Percentiles rank a stretch among this genome's conserved stretches.
Conservation (phyloP, 2,113 vertebrate species). For the Vidua chalybeata region DNA sequence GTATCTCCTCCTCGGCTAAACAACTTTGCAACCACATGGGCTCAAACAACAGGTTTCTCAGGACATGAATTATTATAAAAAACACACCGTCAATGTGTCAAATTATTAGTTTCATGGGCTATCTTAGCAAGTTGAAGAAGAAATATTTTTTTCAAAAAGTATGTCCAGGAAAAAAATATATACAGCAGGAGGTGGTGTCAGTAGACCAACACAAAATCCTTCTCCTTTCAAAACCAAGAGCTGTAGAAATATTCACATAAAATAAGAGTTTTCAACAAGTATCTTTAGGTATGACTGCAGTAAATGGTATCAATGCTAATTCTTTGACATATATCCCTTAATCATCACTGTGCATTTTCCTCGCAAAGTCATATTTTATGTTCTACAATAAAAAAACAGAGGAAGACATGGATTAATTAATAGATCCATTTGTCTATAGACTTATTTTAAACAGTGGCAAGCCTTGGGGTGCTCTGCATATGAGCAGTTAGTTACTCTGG, state of each 20-base stretch:
- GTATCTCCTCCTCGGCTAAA: not conserved
- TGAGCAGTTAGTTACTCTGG: constrained; percentile 38
- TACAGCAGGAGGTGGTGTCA: not conserved
- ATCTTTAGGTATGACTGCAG: not conserved
- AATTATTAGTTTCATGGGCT: not conserved
- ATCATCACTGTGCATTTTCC: not conserved
- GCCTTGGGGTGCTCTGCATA: not conserved
- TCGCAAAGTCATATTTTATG: not conserved
- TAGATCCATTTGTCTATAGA: not conserved
- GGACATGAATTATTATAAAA: not conserved
- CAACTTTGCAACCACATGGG: not conserved
- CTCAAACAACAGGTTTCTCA: not conserved
- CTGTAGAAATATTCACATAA: not conserved
- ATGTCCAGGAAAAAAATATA: not conserved
- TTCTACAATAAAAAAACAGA: constrained; percentile 9
- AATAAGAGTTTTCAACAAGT: not conserved
- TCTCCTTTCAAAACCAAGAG: constrained; percentile 3
- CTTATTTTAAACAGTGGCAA: constrained; percentile 50
- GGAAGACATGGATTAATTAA: constrained; percentile 2
- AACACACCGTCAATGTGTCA: not conserved
- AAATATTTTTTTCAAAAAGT: constrained; percentile 4
- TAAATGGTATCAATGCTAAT: not conserved
- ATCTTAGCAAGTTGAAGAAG: not conserved
- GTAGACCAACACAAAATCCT: not conserved
- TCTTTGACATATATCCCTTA: not conserved